Conservation (phyloP, 2,888 invertebrate genomes). For the Syrista parreyssii region DNA sequence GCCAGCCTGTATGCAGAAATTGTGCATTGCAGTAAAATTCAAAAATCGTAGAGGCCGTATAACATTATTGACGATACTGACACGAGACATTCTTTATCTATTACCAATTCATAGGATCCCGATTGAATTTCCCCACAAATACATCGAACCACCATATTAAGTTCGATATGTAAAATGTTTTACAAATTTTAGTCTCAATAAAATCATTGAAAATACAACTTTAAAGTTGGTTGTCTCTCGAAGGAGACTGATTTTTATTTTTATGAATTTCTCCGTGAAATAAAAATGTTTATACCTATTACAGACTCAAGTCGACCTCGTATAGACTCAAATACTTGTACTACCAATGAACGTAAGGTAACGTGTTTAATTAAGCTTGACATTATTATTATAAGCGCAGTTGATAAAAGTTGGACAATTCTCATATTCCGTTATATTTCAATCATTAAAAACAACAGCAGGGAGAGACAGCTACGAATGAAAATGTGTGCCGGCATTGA, state of each 20-base stretch:
- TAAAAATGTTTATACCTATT: neutral
- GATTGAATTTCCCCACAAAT: neutral
- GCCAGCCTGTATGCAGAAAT: neutral
- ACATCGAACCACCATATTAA: neutral
- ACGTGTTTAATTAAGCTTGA: neutral
- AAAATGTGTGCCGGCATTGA: neutral
- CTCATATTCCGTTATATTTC: neutral
- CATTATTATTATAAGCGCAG: neutral
- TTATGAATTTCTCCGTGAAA: neutral
- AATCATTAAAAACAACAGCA: neutral
- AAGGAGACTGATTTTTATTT: too few relatives aligned
- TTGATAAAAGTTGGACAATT: neutral
- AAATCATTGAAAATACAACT: neutral
- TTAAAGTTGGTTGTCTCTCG: neutral
- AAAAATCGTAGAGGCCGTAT: neutral
- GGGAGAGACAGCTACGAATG: neutral
- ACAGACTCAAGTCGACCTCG: neutral
- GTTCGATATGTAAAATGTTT: neutral
- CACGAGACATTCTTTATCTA: neutral
- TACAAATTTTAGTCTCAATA: neutral
- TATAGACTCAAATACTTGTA: neutral
- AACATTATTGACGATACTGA: neutral
- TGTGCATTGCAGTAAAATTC: neutral
- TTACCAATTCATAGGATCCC: neutral
- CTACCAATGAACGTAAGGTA: neutral